These are phyloP conservation scores for Zoanthus sansibaricus DNA, from an alignment of 92 coral and sea anemone genomes.

Conservation along the genomic window DNA sequence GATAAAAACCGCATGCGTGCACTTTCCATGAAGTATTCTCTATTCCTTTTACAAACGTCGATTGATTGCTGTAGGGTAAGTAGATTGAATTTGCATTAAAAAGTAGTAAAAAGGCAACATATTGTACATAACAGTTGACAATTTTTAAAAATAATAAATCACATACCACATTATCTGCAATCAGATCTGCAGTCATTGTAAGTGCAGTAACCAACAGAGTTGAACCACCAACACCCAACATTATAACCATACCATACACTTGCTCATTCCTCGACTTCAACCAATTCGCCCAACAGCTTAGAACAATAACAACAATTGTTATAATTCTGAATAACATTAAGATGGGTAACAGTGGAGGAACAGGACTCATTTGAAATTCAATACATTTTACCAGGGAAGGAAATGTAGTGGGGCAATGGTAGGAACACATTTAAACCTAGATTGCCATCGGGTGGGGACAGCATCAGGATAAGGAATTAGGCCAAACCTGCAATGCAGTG, in stretches of 20 bases:
- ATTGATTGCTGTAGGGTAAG: not conserved
- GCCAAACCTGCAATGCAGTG: no score
- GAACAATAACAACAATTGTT: not conserved
- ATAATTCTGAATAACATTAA: not conserved
- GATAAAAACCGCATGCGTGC: no score
- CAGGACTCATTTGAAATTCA: no score
- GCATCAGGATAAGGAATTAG: no score
- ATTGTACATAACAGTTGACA: no score
- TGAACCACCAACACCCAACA: conserved; percentile 93
- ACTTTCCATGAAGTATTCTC: no score
- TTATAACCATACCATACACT: conserved; percentile 79
- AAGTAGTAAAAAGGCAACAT: not conserved
- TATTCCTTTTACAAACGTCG: no score
- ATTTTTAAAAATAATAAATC: not conserved
- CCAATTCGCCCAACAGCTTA: conserved; percentile 81
- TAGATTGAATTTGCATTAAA: not conserved
- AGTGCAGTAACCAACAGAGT: conserved; percentile 89
- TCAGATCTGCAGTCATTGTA: conserved; percentile 90
- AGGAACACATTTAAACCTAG: no score
- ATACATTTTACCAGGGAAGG: no score
- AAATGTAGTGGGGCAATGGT: no score
- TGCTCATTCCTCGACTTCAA: conserved; percentile 67
- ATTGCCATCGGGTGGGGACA: no score
- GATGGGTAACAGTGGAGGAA: no score
- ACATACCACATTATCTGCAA: conserved; percentile 95